Percentiles rank a stretch among this genome's conserved stretches.
Conservation (phyloP, 2,797 vertebrate species). For the Sylvilagus floridanus region DNA sequence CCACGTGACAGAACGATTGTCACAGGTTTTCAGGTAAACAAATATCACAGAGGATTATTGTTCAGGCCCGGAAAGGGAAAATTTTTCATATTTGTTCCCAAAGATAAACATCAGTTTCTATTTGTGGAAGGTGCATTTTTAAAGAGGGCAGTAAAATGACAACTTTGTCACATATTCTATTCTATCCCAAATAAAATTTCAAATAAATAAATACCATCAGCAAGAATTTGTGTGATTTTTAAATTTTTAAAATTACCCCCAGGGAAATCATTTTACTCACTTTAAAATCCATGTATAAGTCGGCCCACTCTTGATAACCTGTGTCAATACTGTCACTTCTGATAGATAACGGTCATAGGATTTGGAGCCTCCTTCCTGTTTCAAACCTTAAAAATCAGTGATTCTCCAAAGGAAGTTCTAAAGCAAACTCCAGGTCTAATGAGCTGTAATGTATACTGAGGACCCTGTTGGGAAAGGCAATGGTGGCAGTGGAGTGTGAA, state of each 20-base stretch:
- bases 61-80: neutral
- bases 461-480: neutral
- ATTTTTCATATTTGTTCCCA: neutral
- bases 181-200: neutral
- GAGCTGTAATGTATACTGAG: neutral
- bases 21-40: neutral
- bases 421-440: neutral
- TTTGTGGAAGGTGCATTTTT: constrained; percentile 48
- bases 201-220: neutral
- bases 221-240: constrained; percentile 22
- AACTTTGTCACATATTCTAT: neutral
- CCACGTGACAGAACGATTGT: neutral
- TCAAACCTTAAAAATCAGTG: neutral
- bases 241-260: neutral
- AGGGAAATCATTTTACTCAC: neutral
- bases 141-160: neutral
- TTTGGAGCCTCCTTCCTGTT: neutral
- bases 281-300: neutral
- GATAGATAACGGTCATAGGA: neutral
- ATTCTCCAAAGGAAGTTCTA: neutral
- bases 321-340: neutral
- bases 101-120: neutral
- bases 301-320: neutral
- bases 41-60: constrained; percentile 3
- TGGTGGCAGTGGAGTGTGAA: neutral